phyloP scores from a whole-genome alignment of 1,140 invertebrate genomes.

The Danaus melanippus region DNA sequence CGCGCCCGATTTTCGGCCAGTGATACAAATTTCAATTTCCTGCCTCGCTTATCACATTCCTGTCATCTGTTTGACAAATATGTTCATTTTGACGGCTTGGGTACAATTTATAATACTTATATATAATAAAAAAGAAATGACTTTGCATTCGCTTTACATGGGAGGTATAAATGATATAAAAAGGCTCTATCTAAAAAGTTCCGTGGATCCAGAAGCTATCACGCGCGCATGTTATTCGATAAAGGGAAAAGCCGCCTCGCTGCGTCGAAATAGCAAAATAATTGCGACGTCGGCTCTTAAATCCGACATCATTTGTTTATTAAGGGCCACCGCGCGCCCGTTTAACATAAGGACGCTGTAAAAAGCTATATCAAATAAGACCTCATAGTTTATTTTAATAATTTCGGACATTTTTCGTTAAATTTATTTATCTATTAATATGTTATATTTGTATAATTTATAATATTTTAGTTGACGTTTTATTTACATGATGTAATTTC shows the following conservation, averaged over 20 bases:
- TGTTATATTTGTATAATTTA: no score
- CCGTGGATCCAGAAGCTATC: constrained; percentile 18
- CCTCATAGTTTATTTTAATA: no score
- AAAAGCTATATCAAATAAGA: no score
- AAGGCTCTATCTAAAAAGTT: no score
- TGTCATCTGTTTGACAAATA: constrained; percentile 68
- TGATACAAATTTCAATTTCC: constrained; percentile 69
- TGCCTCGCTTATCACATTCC: constrained; percentile 51
- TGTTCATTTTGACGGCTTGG: constrained; percentile 63
- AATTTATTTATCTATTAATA: no score
- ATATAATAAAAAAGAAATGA: constrained; percentile 16
- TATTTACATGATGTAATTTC: no score
- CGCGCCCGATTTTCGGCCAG: constrained; percentile 54
- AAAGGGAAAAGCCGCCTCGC: constrained; percentile 43
- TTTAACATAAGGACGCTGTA: constrained; percentile 53
- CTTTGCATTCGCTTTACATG: no score
- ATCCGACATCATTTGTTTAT: constrained; percentile 61
- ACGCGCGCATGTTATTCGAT: constrained; percentile 39
- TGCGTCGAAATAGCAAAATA: constrained; percentile 57
- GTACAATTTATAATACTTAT: constrained; percentile 44
- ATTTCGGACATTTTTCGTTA: no score
- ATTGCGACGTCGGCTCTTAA: constrained; percentile 50
- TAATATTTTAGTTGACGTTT: no score
- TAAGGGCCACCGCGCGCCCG: constrained; percentile 46
- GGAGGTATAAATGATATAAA: no score